Percentiles rank a stretch among this genome's conserved stretches.
phyloP scores from a whole-genome alignment of 1,140 invertebrate genomes.

The Arctopsyche grandis region DNA sequence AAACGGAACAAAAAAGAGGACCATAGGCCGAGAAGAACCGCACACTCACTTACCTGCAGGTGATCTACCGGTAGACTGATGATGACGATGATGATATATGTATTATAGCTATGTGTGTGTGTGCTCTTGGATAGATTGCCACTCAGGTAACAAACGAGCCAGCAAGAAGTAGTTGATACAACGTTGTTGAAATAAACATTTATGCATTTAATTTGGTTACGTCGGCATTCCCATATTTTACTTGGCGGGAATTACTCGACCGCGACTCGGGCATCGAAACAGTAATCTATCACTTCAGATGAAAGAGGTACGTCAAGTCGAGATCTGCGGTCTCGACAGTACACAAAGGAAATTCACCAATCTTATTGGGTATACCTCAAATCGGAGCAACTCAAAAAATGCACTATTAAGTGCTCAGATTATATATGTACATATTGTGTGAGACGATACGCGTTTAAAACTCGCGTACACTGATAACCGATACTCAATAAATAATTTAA shows the following conservation, averaged over 20 bases:
- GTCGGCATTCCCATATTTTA: slow-evolving; percentile 43
- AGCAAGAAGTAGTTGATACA: slow-evolving; percentile 36
- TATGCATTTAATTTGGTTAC: slow-evolving; percentile 44
- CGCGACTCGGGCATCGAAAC: slow-evolving; percentile 1
- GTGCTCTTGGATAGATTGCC: slow-evolving; percentile 13
- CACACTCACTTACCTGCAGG: slow-evolving; percentile 17
- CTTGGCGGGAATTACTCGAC: not conserved
- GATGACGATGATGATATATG: slow-evolving; percentile 7
- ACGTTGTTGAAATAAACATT: slow-evolving; percentile 45
- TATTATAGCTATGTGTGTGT: not conserved
- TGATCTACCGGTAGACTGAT: slow-evolving; percentile 17
- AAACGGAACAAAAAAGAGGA: slow-evolving; percentile 2
- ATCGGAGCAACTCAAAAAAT: too few relatives aligned
- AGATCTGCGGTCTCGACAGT: not conserved
- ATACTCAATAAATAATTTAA: too few relatives aligned
- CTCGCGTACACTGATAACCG: too few relatives aligned
- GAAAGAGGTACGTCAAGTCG: not conserved
- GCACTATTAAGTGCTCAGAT: too few relatives aligned
- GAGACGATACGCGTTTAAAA: too few relatives aligned
- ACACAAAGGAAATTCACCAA: too few relatives aligned
- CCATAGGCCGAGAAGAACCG: not conserved
- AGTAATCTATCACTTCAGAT: slow-evolving; percentile 30
- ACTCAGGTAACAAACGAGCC: slow-evolving; percentile 33
- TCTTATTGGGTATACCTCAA: too few relatives aligned
- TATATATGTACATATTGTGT: too few relatives aligned